phyloP scores from a whole-genome alignment of 2,888 invertebrate genomes.

The Orchesella flavescens region DNA sequence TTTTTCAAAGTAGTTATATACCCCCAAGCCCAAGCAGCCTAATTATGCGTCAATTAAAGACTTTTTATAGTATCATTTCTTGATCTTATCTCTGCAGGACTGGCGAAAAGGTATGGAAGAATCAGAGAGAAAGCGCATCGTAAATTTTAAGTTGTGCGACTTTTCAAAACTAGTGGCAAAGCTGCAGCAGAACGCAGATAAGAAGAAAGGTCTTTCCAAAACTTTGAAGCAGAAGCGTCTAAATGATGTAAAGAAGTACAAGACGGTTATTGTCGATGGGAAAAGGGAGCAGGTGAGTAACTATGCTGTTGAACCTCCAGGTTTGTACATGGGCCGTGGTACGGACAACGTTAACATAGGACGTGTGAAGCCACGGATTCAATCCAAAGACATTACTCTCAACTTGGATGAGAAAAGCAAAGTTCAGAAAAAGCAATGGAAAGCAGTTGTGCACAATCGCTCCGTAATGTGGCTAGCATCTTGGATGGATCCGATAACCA shows the following conservation, averaged over 20 bases:
- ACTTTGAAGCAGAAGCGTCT: constrained; percentile 74
- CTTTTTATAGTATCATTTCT: no score
- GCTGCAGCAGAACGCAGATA: constrained; percentile 86
- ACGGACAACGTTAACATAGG: constrained; percentile 79
- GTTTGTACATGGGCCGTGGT: constrained; percentile 78
- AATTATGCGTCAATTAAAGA: no score
- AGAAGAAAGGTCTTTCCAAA: constrained; percentile 80
- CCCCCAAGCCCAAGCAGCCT: no score
- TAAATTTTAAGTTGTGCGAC: constrained; percentile 93
- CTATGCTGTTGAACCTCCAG: constrained; percentile 75
- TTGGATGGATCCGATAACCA: constrained; percentile 10
- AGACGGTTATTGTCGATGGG: constrained; percentile 77
- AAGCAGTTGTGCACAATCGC: constrained; percentile 78
- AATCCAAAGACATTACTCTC: constrained; percentile 78
- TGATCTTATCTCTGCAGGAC: constrained; percentile 76
- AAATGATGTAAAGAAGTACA: constrained; percentile 76
- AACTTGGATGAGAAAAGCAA: constrained; percentile 75
- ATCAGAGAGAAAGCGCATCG: constrained; percentile 90
- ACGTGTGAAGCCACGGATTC: constrained; percentile 76
- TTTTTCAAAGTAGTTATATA: constrained; percentile 80
- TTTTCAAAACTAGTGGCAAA: constrained; percentile 91
- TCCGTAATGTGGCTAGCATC: constrained; percentile 73
- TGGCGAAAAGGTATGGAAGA: constrained; percentile 98
- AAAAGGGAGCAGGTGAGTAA: constrained; percentile 79
- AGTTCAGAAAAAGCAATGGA: constrained; percentile 78